Base-by-base conservation (phyloP, 2,888 invertebrate species). In the Nomada hirtipes region DNA sequence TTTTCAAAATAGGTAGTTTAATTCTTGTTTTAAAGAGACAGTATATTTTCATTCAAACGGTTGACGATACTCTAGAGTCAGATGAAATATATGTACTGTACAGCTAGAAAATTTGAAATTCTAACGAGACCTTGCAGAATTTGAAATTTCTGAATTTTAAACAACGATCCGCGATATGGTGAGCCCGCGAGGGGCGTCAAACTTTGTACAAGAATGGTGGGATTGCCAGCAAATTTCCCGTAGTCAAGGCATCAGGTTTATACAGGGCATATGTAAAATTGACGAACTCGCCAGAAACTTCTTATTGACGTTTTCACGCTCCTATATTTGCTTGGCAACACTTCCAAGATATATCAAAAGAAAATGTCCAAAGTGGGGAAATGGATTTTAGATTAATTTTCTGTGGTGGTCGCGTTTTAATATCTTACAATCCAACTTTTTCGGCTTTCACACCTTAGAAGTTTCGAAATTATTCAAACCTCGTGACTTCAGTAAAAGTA, bases 231-330 rank as follows among this genome's bases (percentile, higher is more conserved):
- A 47, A n/a, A 50, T 65, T 52, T 23, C n/a, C 50, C 65, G 9
- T 36, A 29, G 29, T 29, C 36, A 50, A 4, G 13, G 0, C 13
- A 65, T 13, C 23, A 47, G n/a, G 29, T 44, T 50, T 52, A 50
- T 13, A 26, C 47, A 29, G n/a, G 13, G 9, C 52, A 36, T 53
- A 67, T 67, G 26, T 36, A 67, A 67, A 15, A 67, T 67, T 67
- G 36, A 67, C 36, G 4, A 53, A 53, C 52, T 20, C 47, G 13
- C 36, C n/a, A 50, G 53, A 36, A 67, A 53, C 4, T 29, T 9
- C 29, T 53, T 15, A 53, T 53, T 20, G 67, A 53, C 36, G 52
- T 36, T 67, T 67, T 53, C 50, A 13, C 50, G n/a, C 65, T 10
- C 1, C 52, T 53, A 36, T 36, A 15, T 29, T 23, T 13, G 11